Evolutionary conservation across 2,888 invertebrate species (phyloP), one percentile per base, ranked within the genome.

Genomic region (Hemicrepidius hirtus): DNA sequence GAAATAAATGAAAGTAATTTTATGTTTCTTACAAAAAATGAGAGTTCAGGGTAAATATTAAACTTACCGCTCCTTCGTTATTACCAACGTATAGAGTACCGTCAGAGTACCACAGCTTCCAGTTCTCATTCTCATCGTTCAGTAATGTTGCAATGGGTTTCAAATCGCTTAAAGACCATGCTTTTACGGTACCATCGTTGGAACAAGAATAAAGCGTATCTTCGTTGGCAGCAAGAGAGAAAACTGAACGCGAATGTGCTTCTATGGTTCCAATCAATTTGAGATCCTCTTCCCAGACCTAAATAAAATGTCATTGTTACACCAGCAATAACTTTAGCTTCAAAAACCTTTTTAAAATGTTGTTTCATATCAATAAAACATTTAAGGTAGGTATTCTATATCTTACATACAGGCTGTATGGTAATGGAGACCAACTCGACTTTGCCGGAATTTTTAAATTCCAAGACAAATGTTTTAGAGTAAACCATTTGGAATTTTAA

Each of bases 171-270:
- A 88, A 79, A 16, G 88, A 86, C 90, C 91, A 92, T 1, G 89
- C 86, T 79, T 88, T 89, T 20, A 92, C 87, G 4, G 89, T 90
- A 2, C 90, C 90, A 78, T 92, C 93, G 74, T 91, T 91, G 1
- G 92, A 92, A 44, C 90, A 88, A 0, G 92, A 90, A 82, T 90
- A 92, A 3, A 89, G 78, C 6, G 89, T 87, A 32, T 88, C 87
- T 16, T 87, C 87, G 16, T 85, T 86, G 0, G 89, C 88, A n/a
- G 90, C 88, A 71, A 92, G 77, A n/a, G 90, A 89, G 83, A 89
- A 92, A 46, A 90, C 86, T 68, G 91, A 91, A 13, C 90, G 90
- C 7, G 87, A 87, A 81, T 92, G 92, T 4, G 92, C 92, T 74
- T 87, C 75, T 12, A 87, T 84, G 80, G 88, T 87, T 10, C 82